Percentiles rank a stretch among this genome's conserved stretches.
Evolutionary conservation across 2,113 vertebrate genomes (phyloP).

Genomic region (Redunca redunca): DNA sequence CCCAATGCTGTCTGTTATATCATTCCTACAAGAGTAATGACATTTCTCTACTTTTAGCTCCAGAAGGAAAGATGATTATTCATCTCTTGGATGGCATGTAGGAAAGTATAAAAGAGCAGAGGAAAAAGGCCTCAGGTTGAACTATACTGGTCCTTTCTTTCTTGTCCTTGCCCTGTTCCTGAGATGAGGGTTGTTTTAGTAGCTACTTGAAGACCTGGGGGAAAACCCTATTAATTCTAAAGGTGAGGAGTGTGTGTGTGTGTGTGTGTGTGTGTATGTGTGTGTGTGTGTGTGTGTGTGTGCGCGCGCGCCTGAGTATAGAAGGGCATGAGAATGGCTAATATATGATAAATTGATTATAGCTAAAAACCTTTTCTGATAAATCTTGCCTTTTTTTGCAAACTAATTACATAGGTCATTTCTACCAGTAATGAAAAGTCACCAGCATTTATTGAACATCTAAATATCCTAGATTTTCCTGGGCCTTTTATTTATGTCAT

Average conservation of each 20-base stretch:
- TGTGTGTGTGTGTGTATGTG: background rate
- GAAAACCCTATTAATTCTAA: background rate
- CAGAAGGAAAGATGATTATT: background rate
- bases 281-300: rapidly evolving
- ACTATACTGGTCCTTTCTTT: background rate
- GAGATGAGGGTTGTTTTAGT: background rate
- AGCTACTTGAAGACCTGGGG: background rate
- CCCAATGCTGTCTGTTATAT: background rate
- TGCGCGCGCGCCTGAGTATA: background rate
- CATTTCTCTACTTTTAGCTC: background rate
- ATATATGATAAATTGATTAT: background rate
- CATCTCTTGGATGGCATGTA: background rate
- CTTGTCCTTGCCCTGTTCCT: background rate
- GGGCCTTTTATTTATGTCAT: background rate
- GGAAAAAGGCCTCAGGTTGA: background rate
- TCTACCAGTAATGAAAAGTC: background rate
- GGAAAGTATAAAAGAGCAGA: background rate
- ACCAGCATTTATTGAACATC: background rate
- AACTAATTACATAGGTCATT: background rate
- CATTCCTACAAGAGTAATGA: background rate
- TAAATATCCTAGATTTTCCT: background rate
- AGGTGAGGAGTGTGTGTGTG: background rate
- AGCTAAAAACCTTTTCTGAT: background rate
- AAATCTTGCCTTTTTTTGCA: background rate
- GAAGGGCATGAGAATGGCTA: background rate